phyloP scores from a whole-genome alignment of 2,113 vertebrate genomes.

The Dendrocopos noguchii region DNA sequence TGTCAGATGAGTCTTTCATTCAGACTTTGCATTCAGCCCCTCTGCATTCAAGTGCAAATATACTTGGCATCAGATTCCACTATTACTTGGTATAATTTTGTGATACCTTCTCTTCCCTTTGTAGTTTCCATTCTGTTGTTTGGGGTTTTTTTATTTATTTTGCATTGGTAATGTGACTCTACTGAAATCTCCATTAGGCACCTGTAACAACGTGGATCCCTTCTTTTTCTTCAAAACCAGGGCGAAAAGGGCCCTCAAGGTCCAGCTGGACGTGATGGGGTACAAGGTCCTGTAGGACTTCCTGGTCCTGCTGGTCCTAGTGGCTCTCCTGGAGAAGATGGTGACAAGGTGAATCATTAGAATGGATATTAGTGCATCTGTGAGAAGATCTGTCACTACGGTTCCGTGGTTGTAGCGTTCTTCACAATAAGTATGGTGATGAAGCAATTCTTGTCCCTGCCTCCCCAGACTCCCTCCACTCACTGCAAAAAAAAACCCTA shows the following conservation, averaged over 20 bases:
- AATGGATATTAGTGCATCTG: not conserved
- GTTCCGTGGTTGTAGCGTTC: not conserved
- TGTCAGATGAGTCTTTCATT: conserved; percentile 53
- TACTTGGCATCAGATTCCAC: not conserved
- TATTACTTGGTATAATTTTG: not conserved
- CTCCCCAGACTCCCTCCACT: not conserved
- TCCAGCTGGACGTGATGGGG: conserved; percentile 93
- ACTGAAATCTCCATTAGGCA: not conserved
- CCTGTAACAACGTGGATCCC: not conserved
- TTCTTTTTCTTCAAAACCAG: conserved; percentile 71
- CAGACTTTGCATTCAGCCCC: conserved; percentile 24
- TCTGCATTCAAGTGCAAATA: not conserved
- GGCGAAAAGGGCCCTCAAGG: conserved; percentile 97
- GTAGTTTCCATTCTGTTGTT: not conserved
- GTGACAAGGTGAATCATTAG: conserved; percentile 89
- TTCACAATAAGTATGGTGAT: not conserved
- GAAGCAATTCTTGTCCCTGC: not conserved
- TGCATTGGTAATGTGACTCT: not conserved
- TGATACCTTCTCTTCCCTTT: not conserved
- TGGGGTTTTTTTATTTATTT: not conserved
- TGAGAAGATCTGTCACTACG: not conserved
- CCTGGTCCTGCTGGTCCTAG: conserved; percentile 94
- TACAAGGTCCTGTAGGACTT: conserved; percentile 96
- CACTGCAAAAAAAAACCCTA: not conserved
- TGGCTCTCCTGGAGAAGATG: conserved; percentile 96